Conservation (phyloP, 2,113 vertebrate species). For the Gymnobelideus leadbeateri region DNA sequence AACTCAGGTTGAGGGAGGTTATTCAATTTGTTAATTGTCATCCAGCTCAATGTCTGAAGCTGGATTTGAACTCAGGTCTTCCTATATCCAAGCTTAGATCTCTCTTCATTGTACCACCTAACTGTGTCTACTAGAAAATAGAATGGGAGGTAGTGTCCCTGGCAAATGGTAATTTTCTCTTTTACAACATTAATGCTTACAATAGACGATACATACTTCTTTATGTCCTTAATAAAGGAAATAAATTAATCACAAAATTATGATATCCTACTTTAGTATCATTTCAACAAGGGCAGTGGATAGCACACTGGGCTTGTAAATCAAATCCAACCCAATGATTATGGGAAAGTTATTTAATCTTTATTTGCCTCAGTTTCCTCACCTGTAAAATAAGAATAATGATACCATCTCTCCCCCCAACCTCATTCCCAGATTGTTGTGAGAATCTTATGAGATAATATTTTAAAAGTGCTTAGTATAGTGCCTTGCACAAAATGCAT, state of each 20-base stretch:
- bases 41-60: background rate
- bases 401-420: too few relatives aligned
- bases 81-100: background rate
- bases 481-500: too few relatives aligned
- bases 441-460: background rate
- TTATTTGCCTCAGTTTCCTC: background rate
- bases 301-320: background rate
- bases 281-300: background rate
- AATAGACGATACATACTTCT: background rate
- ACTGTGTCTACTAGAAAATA: too few relatives aligned
- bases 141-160: too few relatives aligned
- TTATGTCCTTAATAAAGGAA: background rate
- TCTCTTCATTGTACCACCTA: background rate
- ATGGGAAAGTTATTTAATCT: background rate
- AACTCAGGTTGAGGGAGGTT: background rate
- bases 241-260: background rate
- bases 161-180: too few relatives aligned
- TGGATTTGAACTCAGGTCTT: background rate
- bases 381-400: background rate
- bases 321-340: background rate
- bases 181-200: too few relatives aligned
- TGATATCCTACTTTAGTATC: background rate
- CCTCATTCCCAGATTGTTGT: background rate
- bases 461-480: background rate
- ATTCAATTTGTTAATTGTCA: background rate